Base-by-base conservation (phyloP, 1,140 invertebrate species). In the Dolichoris vasculosae region DNA sequence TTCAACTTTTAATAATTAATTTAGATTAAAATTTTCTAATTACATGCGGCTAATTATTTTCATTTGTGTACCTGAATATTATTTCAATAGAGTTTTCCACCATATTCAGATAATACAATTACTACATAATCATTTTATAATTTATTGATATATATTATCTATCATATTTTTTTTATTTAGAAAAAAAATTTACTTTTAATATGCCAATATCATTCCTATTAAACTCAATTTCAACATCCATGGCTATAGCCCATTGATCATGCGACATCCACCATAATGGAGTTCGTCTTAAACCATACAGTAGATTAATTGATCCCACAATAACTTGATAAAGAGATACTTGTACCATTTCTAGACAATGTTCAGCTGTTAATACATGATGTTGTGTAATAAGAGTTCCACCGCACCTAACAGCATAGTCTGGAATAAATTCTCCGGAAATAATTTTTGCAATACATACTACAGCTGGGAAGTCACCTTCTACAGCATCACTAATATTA, bases 361-460 rank as follows among this genome's bases (percentile, higher is more conserved):
- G 69, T n/a, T 73, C 69, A 40, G 69, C 38, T 73, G 69, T 73
- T 73, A 73, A 73, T 73, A 73, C 69, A 20, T 73, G 69, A n/a
- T 73, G 43, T 43, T 43, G 17, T 26, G 69, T n/a, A 73, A 73
- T n/a, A 38, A 73, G 26, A 15, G 40, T 17, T 43, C 38, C 69
- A 43, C 38, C 69, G n/a, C 69, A 73, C 23, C 38, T 73, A 32
- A 73, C 20, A 73, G n/a, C 38, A 8, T 73, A 13, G 17, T 73
- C 40, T n/a, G 69, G 38, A 7, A 43, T 17, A 26, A 73, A 43
- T 43, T 43, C 26, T 73, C n/a, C 38, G n/a, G 4, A 26, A 73
- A 2, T 0, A n/a, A 73, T 11, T 73, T 73, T 73, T 13, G 69
- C 38, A 73, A 73, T 73, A 73, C 69, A 73, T 43, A 73, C 69